These are phyloP conservation scores for Metallyticus violacea DNA, from an alignment of 2,888 invertebrate genomes.

Conservation along the genomic window DNA sequence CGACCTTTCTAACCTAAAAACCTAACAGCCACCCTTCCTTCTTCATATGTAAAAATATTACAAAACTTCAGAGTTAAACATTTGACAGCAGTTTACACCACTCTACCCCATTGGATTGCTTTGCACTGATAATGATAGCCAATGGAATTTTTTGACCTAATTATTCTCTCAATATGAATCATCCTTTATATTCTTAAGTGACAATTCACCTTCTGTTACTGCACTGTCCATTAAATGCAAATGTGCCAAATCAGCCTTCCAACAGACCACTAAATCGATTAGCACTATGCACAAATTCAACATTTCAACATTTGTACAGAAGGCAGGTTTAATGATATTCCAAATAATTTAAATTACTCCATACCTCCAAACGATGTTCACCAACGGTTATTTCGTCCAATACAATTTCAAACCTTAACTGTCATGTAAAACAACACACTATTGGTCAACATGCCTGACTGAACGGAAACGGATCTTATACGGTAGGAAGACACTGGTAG, in stretches of 20 bases:
- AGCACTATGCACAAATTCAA: background rate
- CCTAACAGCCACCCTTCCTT: no score
- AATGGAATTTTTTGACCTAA: background rate
- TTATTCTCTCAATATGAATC: background rate
- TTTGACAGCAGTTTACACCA: no score
- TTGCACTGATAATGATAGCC: background rate
- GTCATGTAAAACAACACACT: background rate
- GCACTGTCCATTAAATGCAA: background rate
- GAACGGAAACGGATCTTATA: no score
- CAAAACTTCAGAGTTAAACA: no score
- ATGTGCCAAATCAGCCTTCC: background rate
- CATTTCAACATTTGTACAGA: background rate
- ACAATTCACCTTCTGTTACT: background rate
- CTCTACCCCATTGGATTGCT: no score
- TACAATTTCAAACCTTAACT: constrained; percentile 13
- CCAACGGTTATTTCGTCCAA: background rate
- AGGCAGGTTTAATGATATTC: background rate
- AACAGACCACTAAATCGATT: background rate
- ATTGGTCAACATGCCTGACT: background rate
- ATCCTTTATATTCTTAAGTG: background rate
- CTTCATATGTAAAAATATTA: no score
- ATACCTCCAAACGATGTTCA: background rate
- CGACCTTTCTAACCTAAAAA: no score
- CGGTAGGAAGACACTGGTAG: no score
- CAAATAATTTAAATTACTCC: background rate